Base-by-base conservation (phyloP, 2,797 vertebrate species). In the Cottoperca gobio region DNA sequence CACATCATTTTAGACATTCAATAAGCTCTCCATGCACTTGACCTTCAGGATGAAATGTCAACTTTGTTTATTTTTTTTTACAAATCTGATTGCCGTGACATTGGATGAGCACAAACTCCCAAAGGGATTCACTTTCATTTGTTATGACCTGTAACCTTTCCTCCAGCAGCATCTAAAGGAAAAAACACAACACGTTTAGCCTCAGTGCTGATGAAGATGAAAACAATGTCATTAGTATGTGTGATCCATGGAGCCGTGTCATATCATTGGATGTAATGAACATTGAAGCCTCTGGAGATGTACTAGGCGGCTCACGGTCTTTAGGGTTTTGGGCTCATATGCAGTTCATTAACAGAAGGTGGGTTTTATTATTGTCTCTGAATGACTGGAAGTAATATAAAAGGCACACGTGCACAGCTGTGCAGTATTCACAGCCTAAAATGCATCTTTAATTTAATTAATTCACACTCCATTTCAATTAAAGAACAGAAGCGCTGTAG, bases 21-120 rank as follows among this genome's bases (percentile, higher is more conserved):
- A 3, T 23, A n/a, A 65, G 19, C 45, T 54, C 28, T 63, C 16
- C 16, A 5, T 31, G 2, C 39, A 26, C 14, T 50, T 31, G 21
- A 49, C 79, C 68, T 58, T 70, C 24, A 21, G 61, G 52, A 23
- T 17, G 53, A 78, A 84, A 73, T 23, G 70, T 67, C 70, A 84
- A 55, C 48, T 43, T 42, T 49, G n/a, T 59, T 55, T 17, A 74
- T 40, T 21, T 50, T 21, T 80, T 80, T 84, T 40, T 73, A 66
- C 80, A 72, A 83, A 43, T 46, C 59, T 64, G 73, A 70, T 60
- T 73, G 61, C 68, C 82, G 77, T 89, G 86, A 90, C 89, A 88
- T 88, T 91, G 81, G 60, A 74, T 87, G 84, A 90, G 42, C 81
- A 67, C 26, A 43, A 52, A 40, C 54, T 74, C 76, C 79, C 46